phyloP scores from a whole-genome alignment of 2,888 invertebrate genomes.

The Tortricodes alternella region DNA sequence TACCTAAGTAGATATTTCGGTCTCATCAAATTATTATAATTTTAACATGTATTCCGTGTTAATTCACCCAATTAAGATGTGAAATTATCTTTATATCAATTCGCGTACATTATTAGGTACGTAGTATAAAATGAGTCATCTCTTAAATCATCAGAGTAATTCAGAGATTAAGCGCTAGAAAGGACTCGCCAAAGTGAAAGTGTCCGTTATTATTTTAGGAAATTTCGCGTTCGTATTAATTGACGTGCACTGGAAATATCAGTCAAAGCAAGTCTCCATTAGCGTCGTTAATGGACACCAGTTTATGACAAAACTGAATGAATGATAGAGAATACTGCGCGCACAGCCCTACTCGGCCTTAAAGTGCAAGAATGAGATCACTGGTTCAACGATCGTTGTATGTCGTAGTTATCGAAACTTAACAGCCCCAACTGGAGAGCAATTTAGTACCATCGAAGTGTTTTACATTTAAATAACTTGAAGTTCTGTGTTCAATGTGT shows the following conservation, averaged over 20 bases:
- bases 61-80: no score
- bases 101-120: not conserved
- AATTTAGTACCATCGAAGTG: conserved; percentile 4
- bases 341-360: not conserved
- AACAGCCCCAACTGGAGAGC: conserved; percentile 2
- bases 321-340: conserved; percentile 38
- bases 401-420: conserved; percentile 47
- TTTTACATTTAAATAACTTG: conserved; percentile 9
- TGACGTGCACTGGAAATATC: conserved; percentile 57
- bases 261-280: conserved; percentile 41
- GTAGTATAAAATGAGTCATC: not conserved
- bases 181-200: conserved; percentile 62
- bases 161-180: conserved; percentile 57
- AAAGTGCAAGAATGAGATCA: conserved; percentile 39
- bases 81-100: no score
- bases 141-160: conserved; percentile 52
- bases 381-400: conserved; percentile 42
- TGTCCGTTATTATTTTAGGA: conserved; percentile 51
- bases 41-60: no score
- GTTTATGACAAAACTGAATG: conserved; percentile 36
- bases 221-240: conserved; percentile 49
- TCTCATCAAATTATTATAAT: no score
- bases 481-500: no score
- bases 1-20: no score
- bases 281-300: conserved; percentile 43